These are phyloP conservation scores for Diabrotica virgifera DNA, from an alignment of 1,140 invertebrate species.

Conservation along the genomic window DNA sequence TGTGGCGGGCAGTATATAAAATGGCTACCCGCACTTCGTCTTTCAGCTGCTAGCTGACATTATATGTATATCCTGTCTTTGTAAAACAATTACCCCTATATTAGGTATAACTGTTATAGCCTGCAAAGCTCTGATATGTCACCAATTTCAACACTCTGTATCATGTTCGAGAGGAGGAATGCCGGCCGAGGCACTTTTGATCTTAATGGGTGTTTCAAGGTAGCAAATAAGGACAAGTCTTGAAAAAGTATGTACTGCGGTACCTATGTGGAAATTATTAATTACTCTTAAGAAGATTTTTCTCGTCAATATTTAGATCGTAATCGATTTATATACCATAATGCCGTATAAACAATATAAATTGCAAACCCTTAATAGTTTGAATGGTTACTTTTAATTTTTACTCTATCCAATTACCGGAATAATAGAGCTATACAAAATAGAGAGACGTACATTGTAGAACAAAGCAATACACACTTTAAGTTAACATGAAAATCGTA, in stretches of 20 bases:
- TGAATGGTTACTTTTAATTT: background rate
- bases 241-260: background rate
- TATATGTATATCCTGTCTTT: slow-evolving; percentile 7
- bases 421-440: background rate
- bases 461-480: background rate
- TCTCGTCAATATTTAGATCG: too few species aligned
- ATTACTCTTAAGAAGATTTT: too few species aligned
- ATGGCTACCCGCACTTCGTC: background rate
- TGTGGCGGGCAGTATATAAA: background rate
- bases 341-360: too few species aligned
- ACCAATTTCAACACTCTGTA: slow-evolving; percentile 11
- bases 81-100: slow-evolving; percentile 12
- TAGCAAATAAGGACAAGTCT: background rate
- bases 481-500: background rate
- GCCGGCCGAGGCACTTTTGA: background rate
- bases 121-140: slow-evolving; percentile 10
- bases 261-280: background rate
- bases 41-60: background rate
- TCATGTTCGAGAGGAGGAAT: background rate
- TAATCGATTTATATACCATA: too few species aligned
- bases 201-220: background rate
- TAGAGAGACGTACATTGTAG: background rate
- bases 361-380: too few species aligned
- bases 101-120: slow-evolving; percentile 11
- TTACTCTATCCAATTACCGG: background rate